Evolutionary conservation across 2,797 vertebrate species (phyloP).

Genomic region (Adrianichthys oophorus): DNA sequence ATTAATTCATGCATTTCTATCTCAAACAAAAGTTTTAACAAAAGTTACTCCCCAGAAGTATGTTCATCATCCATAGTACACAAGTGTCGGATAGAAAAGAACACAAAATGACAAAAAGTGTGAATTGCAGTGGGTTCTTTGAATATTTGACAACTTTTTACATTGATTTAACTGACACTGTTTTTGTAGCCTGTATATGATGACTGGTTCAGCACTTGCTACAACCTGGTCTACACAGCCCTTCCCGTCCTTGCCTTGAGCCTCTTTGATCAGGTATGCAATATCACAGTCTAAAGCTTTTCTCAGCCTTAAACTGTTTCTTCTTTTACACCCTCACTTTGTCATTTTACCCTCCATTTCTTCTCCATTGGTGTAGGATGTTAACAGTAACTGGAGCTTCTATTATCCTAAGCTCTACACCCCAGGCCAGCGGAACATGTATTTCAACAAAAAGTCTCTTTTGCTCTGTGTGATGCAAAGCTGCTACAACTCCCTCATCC

Average conservation of each 20-base stretch:
- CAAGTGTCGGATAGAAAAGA: no score
- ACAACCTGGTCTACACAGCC: slow-evolving; percentile 80
- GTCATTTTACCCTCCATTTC: neutral
- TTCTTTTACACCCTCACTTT: neutral
- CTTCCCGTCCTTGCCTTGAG: slow-evolving; percentile 91
- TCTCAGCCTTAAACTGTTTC: neutral
- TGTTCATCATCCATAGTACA: no score
- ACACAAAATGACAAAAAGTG: no score
- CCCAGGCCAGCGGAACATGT: slow-evolving; percentile 86
- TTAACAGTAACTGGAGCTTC: slow-evolving; percentile 90
- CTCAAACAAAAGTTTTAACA: no score
- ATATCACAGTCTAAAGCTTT: neutral
- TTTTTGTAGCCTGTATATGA: slow-evolving; percentile 10
- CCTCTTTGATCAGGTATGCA: slow-evolving; percentile 91
- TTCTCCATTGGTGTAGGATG: slow-evolving; percentile 77
- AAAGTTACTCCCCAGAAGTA: no score
- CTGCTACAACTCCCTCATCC: slow-evolving; percentile 91
- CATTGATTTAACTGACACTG: neutral
- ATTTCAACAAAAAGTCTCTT: slow-evolving; percentile 89
- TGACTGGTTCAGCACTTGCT: slow-evolving; percentile 19
- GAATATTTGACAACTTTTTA: no score
- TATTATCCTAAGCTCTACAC: slow-evolving; percentile 88
- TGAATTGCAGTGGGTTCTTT: no score
- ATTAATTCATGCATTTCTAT: no score
- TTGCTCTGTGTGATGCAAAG: slow-evolving; percentile 85